Base-by-base conservation (phyloP, 2,113 vertebrate genomes). In the Brachyhypopomus occidentalis region DNA sequence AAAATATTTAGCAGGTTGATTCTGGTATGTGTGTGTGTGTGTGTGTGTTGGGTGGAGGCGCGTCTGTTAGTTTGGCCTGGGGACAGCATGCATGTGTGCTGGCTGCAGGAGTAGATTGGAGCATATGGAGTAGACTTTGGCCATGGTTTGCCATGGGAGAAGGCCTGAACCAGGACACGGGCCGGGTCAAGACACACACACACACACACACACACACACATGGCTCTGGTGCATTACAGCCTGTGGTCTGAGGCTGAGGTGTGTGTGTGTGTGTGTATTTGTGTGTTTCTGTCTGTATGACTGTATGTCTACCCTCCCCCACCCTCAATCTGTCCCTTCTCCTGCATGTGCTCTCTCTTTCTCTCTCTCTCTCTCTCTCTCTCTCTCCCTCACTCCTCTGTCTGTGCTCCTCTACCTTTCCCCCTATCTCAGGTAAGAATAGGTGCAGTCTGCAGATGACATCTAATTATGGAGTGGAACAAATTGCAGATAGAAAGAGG, bases 101-200 rank as follows among this genome's bases (percentile, higher is more conserved):
- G 84, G 73, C 78, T 62, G 22, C 38, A 79, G 62, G 69, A 85
- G 84, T 81, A 83, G 84, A 83, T 83, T 85, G 84, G 81, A 83
- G 78, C 84, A 85, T 85, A 85, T 85, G 80, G 81, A 52, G 27
- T 52, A 59, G 74, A 72, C 73, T 83, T 77, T 80, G 81, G 75
- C 73, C 81, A 77, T 79, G 81, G 69, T 83, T 52, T 74, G 67
- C 69, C 74, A 83, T 80, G 69, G 80, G 78, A 85, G 79, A 38
- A 80, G 60, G 56, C 63, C 60, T 67, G 67, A 78, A 85, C 70
- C 64, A 82, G 66, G 77, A 83, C 80, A 83, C 67, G 38, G 34
- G 34, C 66, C n/a, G 66, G 66, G 66, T 69, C 59, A 62, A 36
- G 45, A 59, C 34, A 25, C 34, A 52, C 45, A 52, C 45, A 52